phyloP scores from a whole-genome alignment of 1,140 invertebrate genomes.

The Brachystomella parvula region DNA sequence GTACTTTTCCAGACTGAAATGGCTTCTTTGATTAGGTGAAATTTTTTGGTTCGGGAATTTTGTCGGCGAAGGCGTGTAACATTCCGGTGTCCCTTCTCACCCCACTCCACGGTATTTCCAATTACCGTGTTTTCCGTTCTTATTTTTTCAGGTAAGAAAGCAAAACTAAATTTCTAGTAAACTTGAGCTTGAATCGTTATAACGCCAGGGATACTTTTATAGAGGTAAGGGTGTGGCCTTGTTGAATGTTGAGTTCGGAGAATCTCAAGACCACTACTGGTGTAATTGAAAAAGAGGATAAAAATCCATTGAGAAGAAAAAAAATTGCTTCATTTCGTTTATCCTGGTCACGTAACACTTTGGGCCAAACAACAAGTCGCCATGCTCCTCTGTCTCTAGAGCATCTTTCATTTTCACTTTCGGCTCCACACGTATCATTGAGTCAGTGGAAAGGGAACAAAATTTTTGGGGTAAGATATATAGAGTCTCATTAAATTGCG shows the following conservation, averaged over 20 bases:
- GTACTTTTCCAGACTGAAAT: too few species aligned
- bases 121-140: too few species aligned
- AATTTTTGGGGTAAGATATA: background rate
- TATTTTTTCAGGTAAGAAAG: too few species aligned
- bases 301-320: too few species aligned
- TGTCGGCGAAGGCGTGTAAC: too few species aligned
- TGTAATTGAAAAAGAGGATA: conserved; percentile 4
- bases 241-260: background rate
- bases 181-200: background rate
- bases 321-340: background rate
- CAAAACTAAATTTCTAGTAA: too few species aligned
- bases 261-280: conserved; percentile 18
- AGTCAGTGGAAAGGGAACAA: conserved; percentile 1
- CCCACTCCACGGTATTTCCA: too few species aligned
- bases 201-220: too few species aligned
- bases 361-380: background rate
- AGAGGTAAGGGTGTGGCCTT: background rate
- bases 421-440: too few species aligned
- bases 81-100: too few species aligned
- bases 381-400: background rate
- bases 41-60: too few species aligned
- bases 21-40: too few species aligned
- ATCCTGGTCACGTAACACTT: conserved; percentile 1
- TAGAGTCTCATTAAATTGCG: background rate
- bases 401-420: background rate